A percentile compares a stretch with the other conserved stretches of the same genome.
Evolutionary conservation across 2,113 vertebrate species (phyloP).

Genomic region (Cacatua alba): DNA sequence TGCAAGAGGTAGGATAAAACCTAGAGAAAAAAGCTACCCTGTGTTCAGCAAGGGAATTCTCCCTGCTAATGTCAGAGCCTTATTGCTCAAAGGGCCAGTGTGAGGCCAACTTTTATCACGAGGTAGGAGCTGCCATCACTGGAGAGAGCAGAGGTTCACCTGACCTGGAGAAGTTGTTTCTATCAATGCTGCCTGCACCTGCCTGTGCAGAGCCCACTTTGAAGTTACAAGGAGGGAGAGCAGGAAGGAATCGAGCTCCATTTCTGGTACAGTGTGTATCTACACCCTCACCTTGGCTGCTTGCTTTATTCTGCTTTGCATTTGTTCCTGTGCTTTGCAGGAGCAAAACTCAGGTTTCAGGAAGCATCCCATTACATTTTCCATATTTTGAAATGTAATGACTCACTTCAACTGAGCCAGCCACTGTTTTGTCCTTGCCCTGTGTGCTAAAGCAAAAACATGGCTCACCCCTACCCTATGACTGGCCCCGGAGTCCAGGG

Average conservation of each 20-base stretch:
- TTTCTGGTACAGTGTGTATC: fast-evolving
- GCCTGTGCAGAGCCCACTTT: background rate
- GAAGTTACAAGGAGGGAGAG: background rate
- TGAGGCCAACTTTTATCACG: background rate
- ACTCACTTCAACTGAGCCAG: constrained; percentile 7
- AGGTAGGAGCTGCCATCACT: background rate
- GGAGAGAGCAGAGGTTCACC: background rate
- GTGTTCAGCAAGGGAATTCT: background rate
- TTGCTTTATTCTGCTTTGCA: background rate
- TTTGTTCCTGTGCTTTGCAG: background rate
- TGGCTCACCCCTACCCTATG: fast-evolving
- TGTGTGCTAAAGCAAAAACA: background rate
- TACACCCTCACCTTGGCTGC: background rate
- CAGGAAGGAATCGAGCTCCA: background rate
- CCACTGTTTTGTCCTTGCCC: background rate
- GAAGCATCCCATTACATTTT: constrained; percentile 46
- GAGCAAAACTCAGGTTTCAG: constrained; percentile 47
- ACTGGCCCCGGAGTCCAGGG: background rate
- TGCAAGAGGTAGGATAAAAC: background rate
- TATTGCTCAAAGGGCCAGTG: background rate
- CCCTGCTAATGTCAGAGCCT: background rate
- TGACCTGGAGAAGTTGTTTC: background rate
- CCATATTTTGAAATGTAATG: constrained; percentile 20
- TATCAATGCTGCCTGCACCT: background rate
- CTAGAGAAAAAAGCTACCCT: background rate